Evolutionary conservation across 92 coral and sea anemone species (phyloP), one percentile per base, ranked within the genome.

Genomic region (Plumapathes pennacea): DNA sequence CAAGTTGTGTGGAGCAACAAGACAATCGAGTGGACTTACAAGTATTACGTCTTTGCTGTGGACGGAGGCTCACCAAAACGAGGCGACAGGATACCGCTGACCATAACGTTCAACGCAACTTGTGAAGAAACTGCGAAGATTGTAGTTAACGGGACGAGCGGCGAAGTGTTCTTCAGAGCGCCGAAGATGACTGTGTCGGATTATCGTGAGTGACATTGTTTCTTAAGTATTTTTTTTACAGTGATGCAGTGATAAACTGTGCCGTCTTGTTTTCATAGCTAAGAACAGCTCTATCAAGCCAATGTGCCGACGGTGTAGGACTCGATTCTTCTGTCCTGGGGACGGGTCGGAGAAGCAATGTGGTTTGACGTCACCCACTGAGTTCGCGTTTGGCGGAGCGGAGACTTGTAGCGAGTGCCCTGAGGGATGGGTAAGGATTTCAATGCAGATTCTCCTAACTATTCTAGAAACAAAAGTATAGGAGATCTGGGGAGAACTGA

Each of bases 351-450:
- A 91, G 61, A 24, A 69, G 24, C 84, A 57, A 29, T 91, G 97
- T 64, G 97, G 95, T 10, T 67, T 46, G 31, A 28, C 32, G 22
- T 72, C 81, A 5, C 87, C 95, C 6, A 89, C 96, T 7, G 96
- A 91, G 20, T 88, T 78, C 65, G 82, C 97, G 5, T 88, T 88
- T 76, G 96, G 85, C 27, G 82, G 86, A 0, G 86, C 91, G 2
- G 72, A 34, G 37, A 72, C 63, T 23, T 91, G 97, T 50, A 80
- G 86, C 17, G 21, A 52, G 10, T 91, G 97, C 61, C 92, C 89
- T 10, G 84, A 76, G 60, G 97, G 97, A 69, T 83, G 96, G 97
- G 97, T 91, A 76, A 23, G 97, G 50, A n/a, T n/a, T n/a, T n/a
- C n/a, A n/a, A n/a, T n/a, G n/a, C n/a, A n/a, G n/a, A n/a, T n/a